Conservation (phyloP, 2,113 vertebrate species). For the Galbula dea region DNA sequence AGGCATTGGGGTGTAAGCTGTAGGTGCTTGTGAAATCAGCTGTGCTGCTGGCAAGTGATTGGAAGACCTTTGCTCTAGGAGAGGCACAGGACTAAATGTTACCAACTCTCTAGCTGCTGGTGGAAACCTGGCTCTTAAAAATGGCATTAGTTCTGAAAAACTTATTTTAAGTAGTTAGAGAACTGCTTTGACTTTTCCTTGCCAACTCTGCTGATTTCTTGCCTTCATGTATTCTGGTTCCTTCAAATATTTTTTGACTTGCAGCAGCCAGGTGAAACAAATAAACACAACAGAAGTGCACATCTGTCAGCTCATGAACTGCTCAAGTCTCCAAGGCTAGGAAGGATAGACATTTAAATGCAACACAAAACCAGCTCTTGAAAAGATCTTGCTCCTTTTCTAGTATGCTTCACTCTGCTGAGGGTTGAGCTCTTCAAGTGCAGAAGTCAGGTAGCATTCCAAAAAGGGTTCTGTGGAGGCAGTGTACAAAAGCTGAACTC, state of each 20-base stretch:
- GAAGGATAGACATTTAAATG: neutral
- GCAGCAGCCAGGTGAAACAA: neutral
- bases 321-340: neutral
- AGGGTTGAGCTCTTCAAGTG: neutral
- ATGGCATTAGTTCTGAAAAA: neutral
- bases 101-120: neutral
- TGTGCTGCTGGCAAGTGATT: neutral
- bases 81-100: neutral
- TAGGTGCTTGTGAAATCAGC: neutral
- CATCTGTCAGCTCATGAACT: neutral
- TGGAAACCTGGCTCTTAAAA: neutral
- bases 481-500: neutral
- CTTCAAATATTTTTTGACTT: neutral
- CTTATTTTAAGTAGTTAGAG: neutral
- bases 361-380: neutral
- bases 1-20: neutral
- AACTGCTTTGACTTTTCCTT: neutral
- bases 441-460: neutral
- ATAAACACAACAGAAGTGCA: neutral
- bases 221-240: neutral
- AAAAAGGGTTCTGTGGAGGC: neutral
- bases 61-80: neutral
- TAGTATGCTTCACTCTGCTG: neutral
- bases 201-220: neutral
- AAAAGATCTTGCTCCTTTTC: neutral